phyloP scores from a whole-genome alignment of 2,797 vertebrate genomes.

The Choloepus didactylus region DNA sequence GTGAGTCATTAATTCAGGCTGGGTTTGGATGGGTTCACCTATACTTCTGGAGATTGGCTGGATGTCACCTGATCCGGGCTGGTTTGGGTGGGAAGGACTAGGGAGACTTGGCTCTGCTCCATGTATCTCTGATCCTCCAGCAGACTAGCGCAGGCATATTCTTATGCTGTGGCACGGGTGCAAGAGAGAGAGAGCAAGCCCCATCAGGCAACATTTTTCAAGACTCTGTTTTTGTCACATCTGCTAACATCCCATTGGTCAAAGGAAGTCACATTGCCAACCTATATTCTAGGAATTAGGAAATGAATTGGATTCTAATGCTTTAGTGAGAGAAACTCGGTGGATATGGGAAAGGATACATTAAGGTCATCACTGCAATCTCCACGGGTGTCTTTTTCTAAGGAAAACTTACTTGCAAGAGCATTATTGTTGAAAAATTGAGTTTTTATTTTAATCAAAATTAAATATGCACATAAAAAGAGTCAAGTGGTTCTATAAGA shows the following conservation, averaged over 20 bases:
- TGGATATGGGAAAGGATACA: neutral
- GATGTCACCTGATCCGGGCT: neutral
- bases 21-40: neutral
- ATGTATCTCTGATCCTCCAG: neutral
- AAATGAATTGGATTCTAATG: neutral
- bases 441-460: slow-evolving; percentile 44
- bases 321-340: neutral
- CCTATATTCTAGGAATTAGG: neutral
- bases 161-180: neutral
- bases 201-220: neutral
- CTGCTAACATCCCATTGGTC: neutral
- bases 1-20: neutral
- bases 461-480: neutral
- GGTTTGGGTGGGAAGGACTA: neutral
- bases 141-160: neutral
- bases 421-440: neutral
- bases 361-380: neutral
- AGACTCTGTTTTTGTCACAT: neutral
- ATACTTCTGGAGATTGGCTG: neutral
- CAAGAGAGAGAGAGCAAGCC: neutral
- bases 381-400: neutral
- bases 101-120: neutral
- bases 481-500: neutral
- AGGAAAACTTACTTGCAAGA: neutral
- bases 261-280: neutral